phyloP scores from a whole-genome alignment of 2,888 invertebrate genomes.

The Agrochola litura region DNA sequence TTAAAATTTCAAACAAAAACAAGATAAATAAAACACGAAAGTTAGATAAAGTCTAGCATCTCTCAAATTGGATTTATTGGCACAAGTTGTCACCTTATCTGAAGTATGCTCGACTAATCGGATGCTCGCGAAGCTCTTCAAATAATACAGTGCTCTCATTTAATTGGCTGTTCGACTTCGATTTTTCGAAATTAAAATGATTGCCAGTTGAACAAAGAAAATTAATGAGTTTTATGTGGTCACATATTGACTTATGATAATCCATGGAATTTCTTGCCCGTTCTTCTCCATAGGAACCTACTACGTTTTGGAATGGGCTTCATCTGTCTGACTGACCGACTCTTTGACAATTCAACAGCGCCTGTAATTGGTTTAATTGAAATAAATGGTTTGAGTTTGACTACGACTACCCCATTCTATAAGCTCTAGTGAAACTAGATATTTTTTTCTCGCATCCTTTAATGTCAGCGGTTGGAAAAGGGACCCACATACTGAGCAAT shows the following conservation, averaged over 20 bases:
- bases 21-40: not conserved
- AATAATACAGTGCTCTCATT: constrained; percentile 33
- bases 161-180: constrained; percentile 33
- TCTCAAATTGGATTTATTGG: constrained; percentile 69
- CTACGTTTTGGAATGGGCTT: not conserved
- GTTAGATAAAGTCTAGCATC: constrained; percentile 54
- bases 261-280: not conserved
- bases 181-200: constrained; percentile 18
- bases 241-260: not conserved
- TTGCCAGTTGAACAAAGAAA: not conserved
- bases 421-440: not conserved
- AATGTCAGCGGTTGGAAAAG: not conserved
- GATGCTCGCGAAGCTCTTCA: constrained; percentile 29
- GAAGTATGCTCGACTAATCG: constrained; percentile 60
- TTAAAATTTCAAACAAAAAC: constrained; percentile 1
- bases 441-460: not conserved
- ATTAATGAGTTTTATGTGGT: not conserved
- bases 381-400: not conserved
- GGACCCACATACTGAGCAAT: not conserved
- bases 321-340: not conserved
- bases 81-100: constrained; percentile 64
- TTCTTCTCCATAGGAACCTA: not conserved
- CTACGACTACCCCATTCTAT: too few species aligned
- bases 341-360: not conserved
- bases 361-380: not conserved